phyloP scores from a whole-genome alignment of 92 coral and sea anemone species.

The Montipora capitata region DNA sequence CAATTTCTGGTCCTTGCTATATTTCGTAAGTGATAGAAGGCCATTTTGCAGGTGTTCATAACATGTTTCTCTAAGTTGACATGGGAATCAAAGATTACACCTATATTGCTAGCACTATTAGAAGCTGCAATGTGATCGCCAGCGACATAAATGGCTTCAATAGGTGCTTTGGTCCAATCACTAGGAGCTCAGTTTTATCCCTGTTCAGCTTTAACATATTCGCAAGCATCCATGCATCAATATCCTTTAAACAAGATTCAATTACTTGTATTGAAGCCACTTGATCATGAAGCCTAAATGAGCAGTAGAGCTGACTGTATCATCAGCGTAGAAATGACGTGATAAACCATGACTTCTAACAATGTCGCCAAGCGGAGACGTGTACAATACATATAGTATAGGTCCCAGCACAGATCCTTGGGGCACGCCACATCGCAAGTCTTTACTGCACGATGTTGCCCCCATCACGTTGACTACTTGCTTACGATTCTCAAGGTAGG shows the following conservation, averaged over 20 bases:
- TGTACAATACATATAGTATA: conserved; percentile 30
- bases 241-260: no score
- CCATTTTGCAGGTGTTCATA: background rate
- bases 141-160: no score
- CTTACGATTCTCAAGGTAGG: conserved; percentile 43
- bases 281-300: no score
- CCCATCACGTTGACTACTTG: conserved; percentile 38
- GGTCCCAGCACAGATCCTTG: conserved; percentile 68
- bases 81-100: no score
- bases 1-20: conserved; percentile 14
- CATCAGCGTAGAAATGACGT: conserved; percentile 14
- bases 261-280: no score
- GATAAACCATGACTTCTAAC: conserved; percentile 38
- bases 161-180: no score
- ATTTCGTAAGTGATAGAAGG: conserved; percentile 49
- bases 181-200: no score
- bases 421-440: background rate
- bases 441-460: conserved; percentile 4
- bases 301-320: conserved; percentile 2
- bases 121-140: no score
- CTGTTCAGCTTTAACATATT: no score
- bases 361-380: conserved; percentile 56
- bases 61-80: no score
- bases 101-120: no score
- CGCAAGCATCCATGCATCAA: no score